phyloP scores from a whole-genome alignment of 2,797 vertebrate genomes.

The Knipowitschia caucasica region DNA sequence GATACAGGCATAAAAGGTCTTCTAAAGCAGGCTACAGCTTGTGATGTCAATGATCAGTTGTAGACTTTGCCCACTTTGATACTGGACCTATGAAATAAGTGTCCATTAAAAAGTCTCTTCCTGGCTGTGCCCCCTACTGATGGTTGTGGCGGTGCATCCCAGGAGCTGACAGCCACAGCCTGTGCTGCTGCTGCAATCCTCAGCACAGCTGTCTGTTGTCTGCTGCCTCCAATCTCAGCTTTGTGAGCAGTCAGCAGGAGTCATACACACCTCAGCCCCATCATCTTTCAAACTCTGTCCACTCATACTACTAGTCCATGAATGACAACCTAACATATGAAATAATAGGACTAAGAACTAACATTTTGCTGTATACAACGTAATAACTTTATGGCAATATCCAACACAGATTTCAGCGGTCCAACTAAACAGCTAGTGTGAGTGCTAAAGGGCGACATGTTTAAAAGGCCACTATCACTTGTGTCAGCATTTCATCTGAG shows the following conservation, averaged over 20 bases:
- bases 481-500: slow-evolving; percentile 70
- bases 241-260: slow-evolving; percentile 65
- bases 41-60: too few relatives aligned
- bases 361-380: too few relatives aligned
- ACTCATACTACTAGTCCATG: slow-evolving; percentile 28
- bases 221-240: slow-evolving; percentile 51
- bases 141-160: slow-evolving; percentile 39
- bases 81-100: slow-evolving; percentile 1
- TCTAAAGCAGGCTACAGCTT: too few relatives aligned
- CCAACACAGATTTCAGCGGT: background rate
- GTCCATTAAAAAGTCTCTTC: background rate
- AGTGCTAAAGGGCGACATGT: slow-evolving; percentile 55
- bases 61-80: too few relatives aligned
- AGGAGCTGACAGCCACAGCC: slow-evolving; percentile 59
- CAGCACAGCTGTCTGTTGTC: slow-evolving; percentile 76
- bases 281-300: slow-evolving; percentile 55
- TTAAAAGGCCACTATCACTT: slow-evolving; percentile 48
- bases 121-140: slow-evolving; percentile 20
- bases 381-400: background rate
- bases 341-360: background rate
- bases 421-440: slow-evolving; percentile 40
- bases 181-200: slow-evolving; percentile 64
- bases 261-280: slow-evolving; percentile 60
- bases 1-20: too few relatives aligned
- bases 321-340: slow-evolving; percentile 6